Base-by-base conservation (phyloP, 2,888 invertebrate genomes). In the Creontiades dilutus region DNA sequence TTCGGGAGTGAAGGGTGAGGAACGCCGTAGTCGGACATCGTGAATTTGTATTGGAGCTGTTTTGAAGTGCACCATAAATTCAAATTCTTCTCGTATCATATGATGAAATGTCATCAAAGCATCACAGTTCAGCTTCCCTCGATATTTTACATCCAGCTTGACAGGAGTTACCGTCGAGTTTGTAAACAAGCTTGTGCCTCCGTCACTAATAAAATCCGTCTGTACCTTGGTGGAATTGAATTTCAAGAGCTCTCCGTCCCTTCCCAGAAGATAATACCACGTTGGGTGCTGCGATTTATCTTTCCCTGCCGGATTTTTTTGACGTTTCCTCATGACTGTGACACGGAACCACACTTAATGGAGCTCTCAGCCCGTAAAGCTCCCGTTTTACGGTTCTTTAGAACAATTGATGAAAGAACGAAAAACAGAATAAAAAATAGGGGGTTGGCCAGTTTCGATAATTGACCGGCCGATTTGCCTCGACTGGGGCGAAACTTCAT, bases 331-430 rank as follows among this genome's bases (percentile, higher is more conserved):
- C 52, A 52, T 48, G 14, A 23, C 84, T 84, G 55, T 84, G 48
- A 81, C 81, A 84, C 82, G n/a, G 27, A 28, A 0, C 27, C 11
- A 0, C 52, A 2, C 27, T 55, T 4, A 48, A 46, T 19, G 81
- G 81, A 5, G 46, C 81, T 13, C 14, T 23, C 2, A 37, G 7
- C 46, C 19, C 81, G 46, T 47, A 47, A 81, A 81, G 47, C 46
- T 16, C 9, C 27, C 76, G 81, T 47, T 84, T 84, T 84, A 84
- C 48, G 7, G 84, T 84, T 52, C 27, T 84, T 46, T 55, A n/a
- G 84, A 84, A 84, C 84, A 52, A 84, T 84, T 84, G 84, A 84
- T 48, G 84, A 84, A 55, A 76, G 46, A 46, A 28, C 23, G 84
- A n/a, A 47, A 52, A 84, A 19, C 55, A 37, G 37, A 37, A 37